Evolutionary conservation across 2,113 vertebrate genomes (phyloP).

Genomic region (Halcyon malimbica): DNA sequence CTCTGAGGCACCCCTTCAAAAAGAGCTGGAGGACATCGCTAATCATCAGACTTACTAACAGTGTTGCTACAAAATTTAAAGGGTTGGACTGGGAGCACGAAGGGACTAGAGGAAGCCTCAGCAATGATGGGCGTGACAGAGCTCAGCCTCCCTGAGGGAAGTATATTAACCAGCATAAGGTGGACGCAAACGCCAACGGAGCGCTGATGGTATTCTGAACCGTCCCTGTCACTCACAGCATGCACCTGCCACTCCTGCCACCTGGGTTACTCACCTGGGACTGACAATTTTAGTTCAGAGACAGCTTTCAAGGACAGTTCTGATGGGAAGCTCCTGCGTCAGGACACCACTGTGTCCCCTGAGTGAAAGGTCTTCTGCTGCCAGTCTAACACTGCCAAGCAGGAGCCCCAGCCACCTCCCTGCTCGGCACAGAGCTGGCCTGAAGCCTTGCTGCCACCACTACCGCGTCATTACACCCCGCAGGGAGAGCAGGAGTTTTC

Average conservation of each 20-base stretch:
- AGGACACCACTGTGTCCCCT: neutral
- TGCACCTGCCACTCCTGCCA: neutral
- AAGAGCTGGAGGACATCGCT: neutral
- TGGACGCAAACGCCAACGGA: neutral
- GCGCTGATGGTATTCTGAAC: neutral
- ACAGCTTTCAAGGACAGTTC: neutral
- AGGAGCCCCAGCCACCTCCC: neutral
- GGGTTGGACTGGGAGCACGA: neutral
- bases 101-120: neutral
- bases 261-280: neutral
- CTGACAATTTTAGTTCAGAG: neutral
- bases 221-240: neutral
- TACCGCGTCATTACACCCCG: neutral
- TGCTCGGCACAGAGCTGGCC: neutral
- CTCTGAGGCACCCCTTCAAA: neutral
- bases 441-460: neutral
- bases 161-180: neutral
- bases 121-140: accelerated
- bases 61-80: neutral
- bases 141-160: neutral
- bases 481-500: neutral
- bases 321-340: neutral
- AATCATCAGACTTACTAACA: neutral
- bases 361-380: neutral
- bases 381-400: neutral